Evolutionary conservation across 2,888 invertebrate genomes (phyloP), one percentile per base, ranked within the genome.

Genomic region (Meloe dianella): DNA sequence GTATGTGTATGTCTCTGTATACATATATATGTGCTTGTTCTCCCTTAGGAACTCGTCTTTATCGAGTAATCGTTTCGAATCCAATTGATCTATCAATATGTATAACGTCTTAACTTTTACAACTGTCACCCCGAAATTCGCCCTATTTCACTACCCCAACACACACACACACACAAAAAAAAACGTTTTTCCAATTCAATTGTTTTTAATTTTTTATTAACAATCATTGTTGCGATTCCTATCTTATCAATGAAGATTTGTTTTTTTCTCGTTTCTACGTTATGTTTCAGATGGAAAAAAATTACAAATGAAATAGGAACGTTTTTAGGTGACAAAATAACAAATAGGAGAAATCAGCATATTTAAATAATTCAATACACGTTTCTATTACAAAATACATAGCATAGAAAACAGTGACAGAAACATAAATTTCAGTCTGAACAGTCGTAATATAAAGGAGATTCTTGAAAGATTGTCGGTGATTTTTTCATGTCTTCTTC

Each of bases 51-150:
- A 82, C 77, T 77, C 68, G 77, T 81, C 80, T 82, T 83, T 82
- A 83, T 82, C 80, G 79, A 79, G 83, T 83, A 83, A 83, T 83
- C 82, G 82, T 77, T 80, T 77, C 81, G 82, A 82, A 82, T 82
- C 83, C 82, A 83, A 83, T 83, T 83, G 83, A 82, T 82, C 81
- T 79, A 83, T 83, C 82, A 83, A 83, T 83, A 83, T 83, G 83
- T 83, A 83, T 83, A 83, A 82, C 80, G 79, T 81, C 82, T 83
- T 82, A 82, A 83, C 81, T 81, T 78, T 78, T 77, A 76, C 54
- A 54, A 54, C 71, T 75, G 77, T 76, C 76, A 76, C 70, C 70
- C 70, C 22, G 7, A 54, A 54, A 54, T 54, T 54, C 54, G 24
- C 54, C 54, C 54, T 54, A 24, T 54, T 3, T 14, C 10, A 20